Evolutionary conservation across 2,113 vertebrate genomes (phyloP).

Genomic region (Girardinichthys multiradiatus): DNA sequence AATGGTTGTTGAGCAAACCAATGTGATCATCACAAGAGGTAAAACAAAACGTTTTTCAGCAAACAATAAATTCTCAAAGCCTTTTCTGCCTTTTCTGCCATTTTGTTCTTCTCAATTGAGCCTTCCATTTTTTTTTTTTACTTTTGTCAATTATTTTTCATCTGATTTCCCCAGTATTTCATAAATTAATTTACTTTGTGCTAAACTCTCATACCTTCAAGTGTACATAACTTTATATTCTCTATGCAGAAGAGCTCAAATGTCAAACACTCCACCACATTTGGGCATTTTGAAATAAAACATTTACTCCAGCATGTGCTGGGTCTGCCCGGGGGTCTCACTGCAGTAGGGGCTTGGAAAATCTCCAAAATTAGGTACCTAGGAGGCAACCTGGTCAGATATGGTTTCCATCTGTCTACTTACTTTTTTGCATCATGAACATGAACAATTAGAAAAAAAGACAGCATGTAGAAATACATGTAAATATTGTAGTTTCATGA

Average conservation of each 20-base stretch:
- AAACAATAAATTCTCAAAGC: slow-evolving; percentile 21
- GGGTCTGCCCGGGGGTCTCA: too few relatives aligned
- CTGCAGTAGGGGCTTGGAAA: too few relatives aligned
- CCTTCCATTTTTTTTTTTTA: slow-evolving; percentile 1
- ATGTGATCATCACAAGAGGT: slow-evolving; percentile 4
- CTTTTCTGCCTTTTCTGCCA: slow-evolving; percentile 16
- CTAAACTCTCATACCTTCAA: slow-evolving; percentile 1
- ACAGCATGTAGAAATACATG: too few relatives aligned
- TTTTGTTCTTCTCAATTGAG: slow-evolving; percentile 7
- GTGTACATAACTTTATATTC: background rate
- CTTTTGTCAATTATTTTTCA: background rate
- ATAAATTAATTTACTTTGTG: slow-evolving; percentile 4
- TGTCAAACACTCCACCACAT: background rate
- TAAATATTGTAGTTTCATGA: too few relatives aligned
- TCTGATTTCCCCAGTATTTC: slow-evolving; percentile 14
- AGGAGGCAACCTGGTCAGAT: too few relatives aligned
- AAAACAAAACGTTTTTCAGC: slow-evolving; percentile 1
- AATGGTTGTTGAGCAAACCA: background rate
- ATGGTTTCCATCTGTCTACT: too few relatives aligned
- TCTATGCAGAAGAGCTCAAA: background rate
- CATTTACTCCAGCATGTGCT: too few relatives aligned
- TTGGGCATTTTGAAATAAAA: slow-evolving; percentile 2
- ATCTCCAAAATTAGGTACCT: too few relatives aligned
- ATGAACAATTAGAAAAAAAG: too few relatives aligned
- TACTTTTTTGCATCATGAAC: too few relatives aligned